phyloP scores from a whole-genome alignment of 2,797 vertebrate genomes.

The Anolis apletophallus region DNA sequence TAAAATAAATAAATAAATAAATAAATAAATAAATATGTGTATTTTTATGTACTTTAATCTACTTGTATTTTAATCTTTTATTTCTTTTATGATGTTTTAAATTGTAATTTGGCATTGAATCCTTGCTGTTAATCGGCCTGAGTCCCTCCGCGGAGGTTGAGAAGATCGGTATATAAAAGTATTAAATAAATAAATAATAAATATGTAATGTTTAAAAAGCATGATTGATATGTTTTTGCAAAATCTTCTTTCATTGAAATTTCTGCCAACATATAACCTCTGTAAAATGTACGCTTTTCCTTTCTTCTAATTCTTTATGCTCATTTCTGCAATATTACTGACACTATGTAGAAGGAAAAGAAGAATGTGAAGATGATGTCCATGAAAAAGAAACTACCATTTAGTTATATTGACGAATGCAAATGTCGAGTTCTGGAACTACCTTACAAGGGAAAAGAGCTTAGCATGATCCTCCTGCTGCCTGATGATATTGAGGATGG shows the following conservation, averaged over 20 bases:
- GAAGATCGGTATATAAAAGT: too few relatives aligned
- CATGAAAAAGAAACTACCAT: slow-evolving; percentile 76
- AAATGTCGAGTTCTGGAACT: slow-evolving; percentile 85
- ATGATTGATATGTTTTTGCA: background rate
- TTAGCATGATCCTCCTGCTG: slow-evolving; percentile 90
- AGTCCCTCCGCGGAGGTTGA: too few relatives aligned
- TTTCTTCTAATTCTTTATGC: background rate
- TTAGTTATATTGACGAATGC: slow-evolving; percentile 77
- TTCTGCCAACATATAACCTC: background rate
- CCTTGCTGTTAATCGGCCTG: too few relatives aligned
- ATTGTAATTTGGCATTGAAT: too few relatives aligned
- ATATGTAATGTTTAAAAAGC: too few relatives aligned
- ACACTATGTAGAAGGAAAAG: slow-evolving; percentile 73
- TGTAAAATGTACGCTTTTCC: too few relatives aligned
- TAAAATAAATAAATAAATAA: too few relatives aligned
- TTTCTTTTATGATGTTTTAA: too few relatives aligned
- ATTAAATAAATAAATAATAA: too few relatives aligned
- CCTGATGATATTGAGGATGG: slow-evolving; percentile 79
- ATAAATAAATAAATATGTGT: too few relatives aligned
- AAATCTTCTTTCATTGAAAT: background rate
- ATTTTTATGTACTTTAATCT: too few relatives aligned
- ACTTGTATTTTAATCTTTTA: too few relatives aligned
- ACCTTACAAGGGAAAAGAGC: slow-evolving; percentile 80
- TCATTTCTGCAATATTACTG: slow-evolving; percentile 1
- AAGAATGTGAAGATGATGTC: slow-evolving; percentile 90